Evolutionary conservation across 2,888 invertebrate species (phyloP), one percentile per base, ranked within the genome.

Genomic region (Melanostoma mellinum): DNA sequence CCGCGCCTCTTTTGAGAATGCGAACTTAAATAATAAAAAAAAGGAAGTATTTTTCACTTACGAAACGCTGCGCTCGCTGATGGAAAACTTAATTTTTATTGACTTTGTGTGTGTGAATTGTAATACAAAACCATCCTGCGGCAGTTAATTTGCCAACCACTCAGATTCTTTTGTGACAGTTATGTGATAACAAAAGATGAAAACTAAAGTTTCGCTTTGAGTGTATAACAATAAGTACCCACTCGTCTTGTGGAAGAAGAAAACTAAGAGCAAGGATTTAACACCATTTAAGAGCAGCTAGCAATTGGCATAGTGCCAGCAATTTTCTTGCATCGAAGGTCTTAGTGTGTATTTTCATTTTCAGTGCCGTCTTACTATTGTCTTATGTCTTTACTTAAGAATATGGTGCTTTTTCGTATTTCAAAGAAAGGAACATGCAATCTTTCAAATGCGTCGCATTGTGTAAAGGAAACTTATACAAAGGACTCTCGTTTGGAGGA

Each of bases 251-350:
- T 36, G 30, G 6, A 63, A 63, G 42, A 33, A 20, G 20, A 44
- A 48, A 10, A 30, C 20, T n/a, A 63, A 63, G 48, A 63, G 36
- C 61, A 38, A 36, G 36, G 38, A 63, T 48, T 48, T 36, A 63
- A 63, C 48, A 46, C 61, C 20, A 20, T 63, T 36, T 61, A 20
- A 33, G 9, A 63, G n/a, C 20, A 63, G n/a, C 20, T 20, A 20
- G 20, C 20, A 48, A 36, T 20, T 79, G 79, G 79, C 74, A 58
- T 36, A 9, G 36, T 50, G 68, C 79, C 79, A 79, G 50, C 38
- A 32, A 63, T 50, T 20, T 56, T 65, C 56, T 50, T 68, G 36
- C 61, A 20, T 36, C 63, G 68, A 79, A 74, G 74, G 74, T 61
- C 42, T 36, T 52, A 33, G 65, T 63, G 40, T 30, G 60, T 20